A percentile compares a stretch with the other conserved stretches of the same genome.
These are phyloP conservation scores for Murina feae DNA, from an alignment of 2,113 vertebrate genomes.

Conservation along the genomic window DNA sequence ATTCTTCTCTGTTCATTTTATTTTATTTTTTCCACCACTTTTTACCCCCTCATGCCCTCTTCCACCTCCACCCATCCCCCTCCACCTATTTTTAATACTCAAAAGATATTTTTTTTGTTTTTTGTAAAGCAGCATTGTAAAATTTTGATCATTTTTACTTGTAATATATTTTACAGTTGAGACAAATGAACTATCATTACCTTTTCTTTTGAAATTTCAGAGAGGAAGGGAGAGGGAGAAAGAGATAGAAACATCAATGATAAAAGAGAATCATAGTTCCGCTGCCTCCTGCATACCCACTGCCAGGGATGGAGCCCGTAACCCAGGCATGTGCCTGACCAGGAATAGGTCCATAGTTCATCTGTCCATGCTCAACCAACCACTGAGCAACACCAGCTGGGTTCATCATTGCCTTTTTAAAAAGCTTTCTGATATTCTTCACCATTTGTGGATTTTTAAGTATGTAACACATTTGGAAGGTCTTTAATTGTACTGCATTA, in stretches of 20 bases:
- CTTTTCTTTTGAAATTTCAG: background rate
- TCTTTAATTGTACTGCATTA: constrained; percentile 27
- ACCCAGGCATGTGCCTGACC: too few relatives aligned
- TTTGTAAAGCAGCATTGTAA: background rate
- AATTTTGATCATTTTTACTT: background rate
- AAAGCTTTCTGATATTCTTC: background rate
- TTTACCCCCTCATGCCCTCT: too few relatives aligned
- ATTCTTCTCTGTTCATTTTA: background rate
- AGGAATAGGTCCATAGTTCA: too few relatives aligned
- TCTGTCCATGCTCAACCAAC: too few relatives aligned
- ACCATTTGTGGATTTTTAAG: background rate
- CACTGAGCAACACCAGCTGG: background rate
- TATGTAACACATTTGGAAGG: background rate
- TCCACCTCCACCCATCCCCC: too few relatives aligned
- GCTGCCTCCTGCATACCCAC: too few relatives aligned
- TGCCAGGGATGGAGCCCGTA: too few relatives aligned
- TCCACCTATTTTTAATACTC: background rate
- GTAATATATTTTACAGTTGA: background rate
- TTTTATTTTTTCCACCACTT: too few relatives aligned
- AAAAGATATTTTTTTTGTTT: background rate
- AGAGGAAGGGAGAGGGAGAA: too few relatives aligned
- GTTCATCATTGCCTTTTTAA: background rate
- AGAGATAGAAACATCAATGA: too few relatives aligned
- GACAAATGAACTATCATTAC: background rate
- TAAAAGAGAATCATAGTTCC: too few relatives aligned